Percentiles rank a stretch among this genome's conserved stretches.
phyloP scores from a whole-genome alignment of 1,140 invertebrate species.

The Lineus longissimus region DNA sequence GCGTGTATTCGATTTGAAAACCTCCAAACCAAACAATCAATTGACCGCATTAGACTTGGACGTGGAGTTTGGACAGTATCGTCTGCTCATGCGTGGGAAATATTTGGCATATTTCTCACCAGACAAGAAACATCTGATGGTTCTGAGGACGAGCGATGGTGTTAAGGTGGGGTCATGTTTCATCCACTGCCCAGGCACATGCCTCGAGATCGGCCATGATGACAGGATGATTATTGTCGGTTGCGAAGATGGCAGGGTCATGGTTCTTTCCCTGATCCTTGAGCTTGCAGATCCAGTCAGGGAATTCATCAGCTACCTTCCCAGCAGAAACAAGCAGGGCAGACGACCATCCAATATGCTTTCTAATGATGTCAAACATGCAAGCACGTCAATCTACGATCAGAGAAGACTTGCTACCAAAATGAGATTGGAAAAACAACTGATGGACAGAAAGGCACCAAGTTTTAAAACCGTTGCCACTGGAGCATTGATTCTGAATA shows the following conservation, averaged over 20 bases:
- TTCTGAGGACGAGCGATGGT: conserved; percentile 10
- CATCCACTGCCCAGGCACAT: conserved; percentile 36
- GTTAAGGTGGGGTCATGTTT: conserved; percentile 23
- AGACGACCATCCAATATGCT: not conserved
- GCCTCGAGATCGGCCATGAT: conserved; percentile 36
- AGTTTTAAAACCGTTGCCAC: not conserved
- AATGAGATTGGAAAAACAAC: not conserved
- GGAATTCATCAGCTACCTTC: conserved; percentile 35
- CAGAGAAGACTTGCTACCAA: not conserved
- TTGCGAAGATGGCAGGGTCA: conserved; percentile 38
- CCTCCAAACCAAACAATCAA: not conserved
- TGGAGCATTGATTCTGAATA: not conserved
- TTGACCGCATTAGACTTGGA: not conserved
- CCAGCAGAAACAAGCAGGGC: conserved; percentile 18
- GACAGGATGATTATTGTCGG: conserved; percentile 44
- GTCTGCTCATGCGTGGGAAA: conserved; percentile 9
- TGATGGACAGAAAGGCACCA: not conserved
- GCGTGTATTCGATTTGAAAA: conserved; percentile 22
- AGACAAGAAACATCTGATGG: conserved; percentile 8
- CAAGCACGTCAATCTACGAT: not conserved
- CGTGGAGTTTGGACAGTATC: not conserved
- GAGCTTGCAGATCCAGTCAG: conserved; percentile 35
- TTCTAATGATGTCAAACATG: not conserved
- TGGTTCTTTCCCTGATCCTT: conserved; percentile 37
- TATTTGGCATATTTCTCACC: conserved; percentile 9